Conservation (phyloP, 2,113 vertebrate species). For the Rynchops niger region DNA sequence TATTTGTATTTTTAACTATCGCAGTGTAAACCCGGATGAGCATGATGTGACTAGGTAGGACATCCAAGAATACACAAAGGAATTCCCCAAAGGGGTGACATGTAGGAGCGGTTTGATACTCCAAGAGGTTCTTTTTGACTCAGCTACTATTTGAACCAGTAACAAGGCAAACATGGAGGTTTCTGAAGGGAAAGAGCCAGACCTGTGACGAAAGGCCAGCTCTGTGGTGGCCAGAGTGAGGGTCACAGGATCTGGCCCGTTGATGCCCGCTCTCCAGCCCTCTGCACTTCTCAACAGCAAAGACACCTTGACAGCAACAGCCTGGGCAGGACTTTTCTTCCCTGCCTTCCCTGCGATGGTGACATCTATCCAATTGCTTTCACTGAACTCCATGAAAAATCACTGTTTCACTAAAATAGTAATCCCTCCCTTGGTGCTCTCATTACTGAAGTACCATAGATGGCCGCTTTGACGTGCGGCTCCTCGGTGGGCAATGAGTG, state of each 20-base stretch:
- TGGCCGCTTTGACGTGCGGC: not conserved
- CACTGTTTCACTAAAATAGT: not conserved
- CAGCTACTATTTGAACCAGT: not conserved
- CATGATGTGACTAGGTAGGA: fast-evolving
- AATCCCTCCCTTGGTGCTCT: not conserved
- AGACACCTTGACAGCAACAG: not conserved
- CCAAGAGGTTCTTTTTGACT: not conserved
- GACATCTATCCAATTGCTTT: not conserved
- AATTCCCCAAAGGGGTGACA: not conserved
- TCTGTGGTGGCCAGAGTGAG: not conserved
- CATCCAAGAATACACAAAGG: not conserved
- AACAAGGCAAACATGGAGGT: not conserved
- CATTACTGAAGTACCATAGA: not conserved
- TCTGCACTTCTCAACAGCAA: not conserved
- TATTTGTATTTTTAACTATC: not conserved
- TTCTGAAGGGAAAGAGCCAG: not conserved
- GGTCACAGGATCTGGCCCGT: fast-evolving
- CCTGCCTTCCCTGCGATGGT: fast-evolving
- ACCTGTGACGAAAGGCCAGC: not conserved
- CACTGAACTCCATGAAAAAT: not conserved
- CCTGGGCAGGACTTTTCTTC: not conserved
- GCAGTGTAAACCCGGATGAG: not conserved
- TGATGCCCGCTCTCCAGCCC: not conserved
- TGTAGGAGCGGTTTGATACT: not conserved
- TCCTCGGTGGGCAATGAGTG: not conserved